These are phyloP conservation scores for Noctua fimbriata DNA, from an alignment of 2,888 invertebrate genomes.

Conservation along the genomic window DNA sequence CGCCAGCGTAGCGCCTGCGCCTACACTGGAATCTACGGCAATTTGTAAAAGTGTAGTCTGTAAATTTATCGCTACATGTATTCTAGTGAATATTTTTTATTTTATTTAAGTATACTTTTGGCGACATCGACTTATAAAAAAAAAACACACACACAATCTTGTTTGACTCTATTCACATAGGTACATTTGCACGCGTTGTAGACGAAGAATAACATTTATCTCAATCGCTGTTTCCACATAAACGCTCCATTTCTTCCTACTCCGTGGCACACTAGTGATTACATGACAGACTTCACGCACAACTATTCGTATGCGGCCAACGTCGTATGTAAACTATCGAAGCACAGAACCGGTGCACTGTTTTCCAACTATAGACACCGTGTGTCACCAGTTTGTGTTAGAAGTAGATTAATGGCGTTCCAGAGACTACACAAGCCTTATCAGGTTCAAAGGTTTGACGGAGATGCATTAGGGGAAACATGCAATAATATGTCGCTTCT, in stretches of 20 bases:
- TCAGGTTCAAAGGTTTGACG: neutral
- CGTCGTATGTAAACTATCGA: constrained; percentile 27
- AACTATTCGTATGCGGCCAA: constrained; percentile 37
- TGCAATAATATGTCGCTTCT: neutral
- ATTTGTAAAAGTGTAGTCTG: neutral
- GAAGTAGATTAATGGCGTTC: neutral
- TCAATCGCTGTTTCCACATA: neutral
- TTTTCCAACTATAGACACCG: constrained; percentile 33
- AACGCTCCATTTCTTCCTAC: constrained; percentile 11
- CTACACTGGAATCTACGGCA: too few species aligned
- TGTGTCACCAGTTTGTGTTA: neutral
- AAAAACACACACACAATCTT: neutral
- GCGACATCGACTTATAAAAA: neutral
- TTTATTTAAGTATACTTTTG: neutral
- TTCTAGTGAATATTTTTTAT: neutral
- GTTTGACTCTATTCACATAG: neutral
- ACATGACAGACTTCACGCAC: constrained; percentile 41
- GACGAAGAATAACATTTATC: neutral
- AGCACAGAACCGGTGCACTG: constrained; percentile 12
- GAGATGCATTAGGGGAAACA: too few species aligned
- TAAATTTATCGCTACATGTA: neutral
- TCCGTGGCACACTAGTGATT: constrained; percentile 14
- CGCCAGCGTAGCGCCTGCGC: neutral
- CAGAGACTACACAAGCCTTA: neutral
- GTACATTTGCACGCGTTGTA: neutral